These are phyloP conservation scores for Blastobasis adustella DNA, from an alignment of 2,888 invertebrate genomes.

Conservation along the genomic window DNA sequence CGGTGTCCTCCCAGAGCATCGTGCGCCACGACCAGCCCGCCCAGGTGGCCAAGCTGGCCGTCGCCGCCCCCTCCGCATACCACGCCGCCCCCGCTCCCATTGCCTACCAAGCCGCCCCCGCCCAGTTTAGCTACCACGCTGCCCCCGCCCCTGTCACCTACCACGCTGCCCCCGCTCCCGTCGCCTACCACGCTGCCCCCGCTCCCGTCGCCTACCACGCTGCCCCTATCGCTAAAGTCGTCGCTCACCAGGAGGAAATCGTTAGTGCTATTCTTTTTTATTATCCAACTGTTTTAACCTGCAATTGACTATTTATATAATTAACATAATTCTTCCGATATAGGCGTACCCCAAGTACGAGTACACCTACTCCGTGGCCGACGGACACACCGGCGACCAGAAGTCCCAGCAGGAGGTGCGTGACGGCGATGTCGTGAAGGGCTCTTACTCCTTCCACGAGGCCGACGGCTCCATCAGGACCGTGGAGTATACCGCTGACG, in stretches of 20 bases:
- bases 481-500: constrained; percentile 64
- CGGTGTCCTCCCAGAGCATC: constrained; percentile 58
- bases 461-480: constrained; percentile 67
- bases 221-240: constrained; percentile 7
- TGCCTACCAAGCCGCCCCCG: constrained; percentile 17
- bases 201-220: background rate
- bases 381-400: constrained; percentile 67
- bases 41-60: constrained; percentile 11
- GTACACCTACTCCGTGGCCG: constrained; percentile 64
- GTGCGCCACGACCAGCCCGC: constrained; percentile 33
- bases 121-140: constrained; percentile 18
- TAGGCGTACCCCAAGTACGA: constrained; percentile 43
- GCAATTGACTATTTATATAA: background rate
- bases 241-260: constrained; percentile 16
- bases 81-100: constrained; percentile 8
- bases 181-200: constrained; percentile 19
- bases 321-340: constrained; percentile 20
- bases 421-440: constrained; percentile 66
- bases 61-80: constrained; percentile 3
- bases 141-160: constrained; percentile 24
- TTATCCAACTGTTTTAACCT: constrained; percentile 27
- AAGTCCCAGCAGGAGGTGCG: constrained; percentile 64
- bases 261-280: constrained; percentile 5
- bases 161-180: constrained; percentile 24
- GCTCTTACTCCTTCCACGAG: constrained; percentile 62